Evolutionary conservation across 2,888 invertebrate genomes (phyloP), one percentile per base, ranked within the genome.

Genomic region (Tetramorium bicarinatum): DNA sequence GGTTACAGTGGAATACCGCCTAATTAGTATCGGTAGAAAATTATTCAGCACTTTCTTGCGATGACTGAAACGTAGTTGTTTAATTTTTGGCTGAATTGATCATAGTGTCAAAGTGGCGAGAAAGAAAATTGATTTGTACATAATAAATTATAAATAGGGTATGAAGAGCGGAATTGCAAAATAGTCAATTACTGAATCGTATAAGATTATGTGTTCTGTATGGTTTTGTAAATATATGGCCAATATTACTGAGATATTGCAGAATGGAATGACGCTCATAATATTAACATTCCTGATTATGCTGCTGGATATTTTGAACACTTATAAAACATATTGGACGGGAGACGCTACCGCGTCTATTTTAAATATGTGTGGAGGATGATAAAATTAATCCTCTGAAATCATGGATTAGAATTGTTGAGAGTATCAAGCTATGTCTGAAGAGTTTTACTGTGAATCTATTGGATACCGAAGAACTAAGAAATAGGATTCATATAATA

Each of bases 1-100:
- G 99, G 99, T 95, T 99, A 13, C 88, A 91, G 18, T 90, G 88
- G 77, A 92, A 92, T 79, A n/a, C 91, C 6, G 90, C 90, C 81
- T 93, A 92, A 89, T 84, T 9, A 13, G 34, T 34, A 9, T 38
- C 1, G 41, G 44, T 25, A 76, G 52, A 44, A 76, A 76, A 29
- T 62, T 21, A 44, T 34, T 59, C 0, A 13, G 11, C 15, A 29
- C 25, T 62, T 9, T 2, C 13, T 67, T 1, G n/a, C 9, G 49
- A 9, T 41, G 25, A 44, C n/a, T 8, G 44, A 18, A 66, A 25
- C 15, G 44, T 66, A 44, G 4, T 25, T 47, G 56, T 18, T 69
- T 13, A 15, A 74, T 77, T 59, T 52, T 15, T 69, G 56, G 38
- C 3, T 29, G 52, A 69, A 34, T 41, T 38, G 34, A 25, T 76